Evolutionary conservation across 2,113 vertebrate species (phyloP).

Genomic region (Parus major): DNA sequence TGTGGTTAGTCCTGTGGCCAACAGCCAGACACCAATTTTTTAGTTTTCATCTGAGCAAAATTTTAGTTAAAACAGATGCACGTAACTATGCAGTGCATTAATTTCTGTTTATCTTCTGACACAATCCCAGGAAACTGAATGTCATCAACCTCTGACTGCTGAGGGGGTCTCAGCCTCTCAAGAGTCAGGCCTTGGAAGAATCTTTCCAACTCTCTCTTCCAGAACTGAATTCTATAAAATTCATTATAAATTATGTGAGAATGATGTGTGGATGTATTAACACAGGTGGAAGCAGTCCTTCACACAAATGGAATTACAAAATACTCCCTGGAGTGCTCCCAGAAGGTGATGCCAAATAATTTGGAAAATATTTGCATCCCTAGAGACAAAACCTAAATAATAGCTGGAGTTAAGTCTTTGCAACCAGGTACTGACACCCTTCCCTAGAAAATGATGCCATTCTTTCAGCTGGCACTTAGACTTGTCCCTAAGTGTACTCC

Average conservation of each 20-base stretch:
- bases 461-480: not conserved
- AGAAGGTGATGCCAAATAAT: not conserved
- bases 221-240: not conserved
- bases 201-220: not conserved
- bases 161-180: not conserved
- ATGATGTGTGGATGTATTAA: not conserved
- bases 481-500: not conserved
- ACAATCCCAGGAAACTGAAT: not conserved
- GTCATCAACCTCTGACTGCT: not conserved
- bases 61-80: constrained; percentile 49
- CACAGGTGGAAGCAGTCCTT: not conserved
- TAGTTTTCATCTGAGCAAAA: constrained; percentile 35
- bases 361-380: not conserved
- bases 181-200: not conserved
- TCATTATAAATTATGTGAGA: not conserved
- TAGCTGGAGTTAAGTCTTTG: not conserved
- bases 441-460: not conserved
- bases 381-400: not conserved
- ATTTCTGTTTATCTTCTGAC: not conserved
- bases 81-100: not conserved
- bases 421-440: not conserved
- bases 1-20: constrained; percentile 29
- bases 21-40: not conserved
- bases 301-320: not conserved
- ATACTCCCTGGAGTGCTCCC: not conserved